Evolutionary conservation across 1,140 invertebrate genomes (phyloP).

Genomic region (Vollenhovia emeryi): DNA sequence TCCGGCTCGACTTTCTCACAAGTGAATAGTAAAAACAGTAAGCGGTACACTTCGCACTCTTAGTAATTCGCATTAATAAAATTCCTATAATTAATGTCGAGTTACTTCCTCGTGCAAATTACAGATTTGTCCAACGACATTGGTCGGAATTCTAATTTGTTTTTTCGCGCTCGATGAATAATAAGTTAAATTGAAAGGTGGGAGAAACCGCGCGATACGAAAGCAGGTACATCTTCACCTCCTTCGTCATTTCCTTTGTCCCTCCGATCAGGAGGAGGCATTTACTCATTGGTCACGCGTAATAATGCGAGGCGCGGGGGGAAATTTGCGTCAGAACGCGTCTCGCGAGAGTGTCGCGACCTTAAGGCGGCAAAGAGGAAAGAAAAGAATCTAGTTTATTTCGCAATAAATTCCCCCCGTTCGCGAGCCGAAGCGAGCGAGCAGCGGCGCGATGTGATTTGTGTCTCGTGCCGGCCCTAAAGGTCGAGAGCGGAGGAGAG

Average conservation of each 20-base stretch:
- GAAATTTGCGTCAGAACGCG: constrained; percentile 34
- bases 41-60: too few relatives aligned
- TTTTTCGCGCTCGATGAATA: background rate
- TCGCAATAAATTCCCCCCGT: constrained; percentile 47
- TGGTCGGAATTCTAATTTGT: background rate
- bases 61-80: too few relatives aligned
- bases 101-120: background rate
- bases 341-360: constrained; percentile 36
- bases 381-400: constrained; percentile 49
- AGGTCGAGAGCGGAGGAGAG: constrained; percentile 37
- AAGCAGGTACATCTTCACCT: background rate
- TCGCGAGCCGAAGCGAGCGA: constrained; percentile 29
- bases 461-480: constrained; percentile 36
- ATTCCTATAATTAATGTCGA: background rate
- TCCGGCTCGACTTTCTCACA: background rate
- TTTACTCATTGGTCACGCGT: constrained; percentile 26
- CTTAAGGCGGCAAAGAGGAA: constrained; percentile 3
- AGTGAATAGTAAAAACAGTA: background rate
- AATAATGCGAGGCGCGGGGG: constrained; percentile 13
- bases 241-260: background rate
- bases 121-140: background rate
- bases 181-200: background rate
- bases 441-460: constrained; percentile 27
- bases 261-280: background rate
- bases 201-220: background rate